Evolutionary conservation across 1,140 invertebrate species (phyloP), one percentile per base, ranked within the genome.

Genomic region (Carposina sasakii): DNA sequence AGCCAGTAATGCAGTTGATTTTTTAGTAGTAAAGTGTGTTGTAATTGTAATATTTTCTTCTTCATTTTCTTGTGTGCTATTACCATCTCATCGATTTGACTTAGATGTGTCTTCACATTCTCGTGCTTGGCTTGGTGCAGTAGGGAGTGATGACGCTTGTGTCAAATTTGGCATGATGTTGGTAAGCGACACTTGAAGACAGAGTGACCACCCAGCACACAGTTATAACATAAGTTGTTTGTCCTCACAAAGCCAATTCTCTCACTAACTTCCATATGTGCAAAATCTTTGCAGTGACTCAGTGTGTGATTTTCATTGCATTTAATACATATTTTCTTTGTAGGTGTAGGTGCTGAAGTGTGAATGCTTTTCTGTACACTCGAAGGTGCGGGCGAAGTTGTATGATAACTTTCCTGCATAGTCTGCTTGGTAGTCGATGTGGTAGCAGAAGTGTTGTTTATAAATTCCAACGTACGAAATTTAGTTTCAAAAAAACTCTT

Each of bases 171-270:
- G 45, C 58, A 54, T 2, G 43, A 47, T 3, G 30, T 48, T 19
- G 22, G 23, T 22, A 30, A 19, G 1, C 45, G 40, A 30, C 63
- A 61, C 33, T 54, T 37, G 5, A 16, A 44, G n/a, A 43, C 52
- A 1, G 49, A 16, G 53, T 63, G 60, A 36, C 52, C 51, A 9
- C 41, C 8, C 20, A 30, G 31, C 24, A 60, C 23, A 43, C 63
- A 62, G 19, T 58, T 67, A 21, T 48, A 57, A 50, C 64, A 67
- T 12, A 63, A 20, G 33, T 47, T 48, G 15, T 63, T 51, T n/a
- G 44, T 54, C 43, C 59, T 59, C 1, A 57, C 57, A 49, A 50
- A 53, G 19, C 60, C 41, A 15, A 22, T 41, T 40, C 57, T 37
- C 23, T 57, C 28, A 3, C 16, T 24, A 8, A 33, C 22, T 13